phyloP scores from a whole-genome alignment of 2,888 invertebrate species.

The Trichopoda pennipes region DNA sequence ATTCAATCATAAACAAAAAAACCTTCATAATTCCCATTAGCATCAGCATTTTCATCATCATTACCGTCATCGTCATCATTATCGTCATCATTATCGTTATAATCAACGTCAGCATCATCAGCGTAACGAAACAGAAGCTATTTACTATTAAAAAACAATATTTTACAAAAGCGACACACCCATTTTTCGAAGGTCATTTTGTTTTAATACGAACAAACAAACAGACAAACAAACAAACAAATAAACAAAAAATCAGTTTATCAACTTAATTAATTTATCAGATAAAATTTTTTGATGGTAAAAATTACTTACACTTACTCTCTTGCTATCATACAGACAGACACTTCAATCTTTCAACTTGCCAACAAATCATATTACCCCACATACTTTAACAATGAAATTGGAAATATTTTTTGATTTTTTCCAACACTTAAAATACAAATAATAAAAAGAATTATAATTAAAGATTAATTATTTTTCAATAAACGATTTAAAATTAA shows the following conservation, averaged over 20 bases:
- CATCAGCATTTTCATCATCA: background rate
- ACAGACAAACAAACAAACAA: background rate
- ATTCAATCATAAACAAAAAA: constrained; percentile 13
- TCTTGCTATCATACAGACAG: constrained; percentile 13
- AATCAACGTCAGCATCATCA: constrained; percentile 2
- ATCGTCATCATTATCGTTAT: background rate
- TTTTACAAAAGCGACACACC: constrained; percentile 64
- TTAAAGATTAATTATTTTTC: constrained; percentile 28
- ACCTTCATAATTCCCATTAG: constrained; percentile 8
- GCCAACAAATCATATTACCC: background rate
- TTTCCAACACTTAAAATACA: too few species aligned
- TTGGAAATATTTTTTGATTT: background rate
- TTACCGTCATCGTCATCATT: background rate
- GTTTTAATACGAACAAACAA: constrained; percentile 23
- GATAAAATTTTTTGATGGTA: constrained; percentile 59
- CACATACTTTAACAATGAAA: background rate
- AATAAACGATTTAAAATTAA: background rate
- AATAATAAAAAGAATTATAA: background rate
- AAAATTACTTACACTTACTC: constrained; percentile 37
- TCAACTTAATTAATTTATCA: constrained; percentile 65
- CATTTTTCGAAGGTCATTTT: constrained; percentile 68
- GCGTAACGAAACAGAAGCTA: constrained; percentile 8
- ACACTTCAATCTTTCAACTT: background rate
- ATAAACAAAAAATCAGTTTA: constrained; percentile 45
- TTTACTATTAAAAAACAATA: constrained; percentile 41